Base-by-base conservation (phyloP, 2,888 invertebrate genomes). In the Buathra laborator region DNA sequence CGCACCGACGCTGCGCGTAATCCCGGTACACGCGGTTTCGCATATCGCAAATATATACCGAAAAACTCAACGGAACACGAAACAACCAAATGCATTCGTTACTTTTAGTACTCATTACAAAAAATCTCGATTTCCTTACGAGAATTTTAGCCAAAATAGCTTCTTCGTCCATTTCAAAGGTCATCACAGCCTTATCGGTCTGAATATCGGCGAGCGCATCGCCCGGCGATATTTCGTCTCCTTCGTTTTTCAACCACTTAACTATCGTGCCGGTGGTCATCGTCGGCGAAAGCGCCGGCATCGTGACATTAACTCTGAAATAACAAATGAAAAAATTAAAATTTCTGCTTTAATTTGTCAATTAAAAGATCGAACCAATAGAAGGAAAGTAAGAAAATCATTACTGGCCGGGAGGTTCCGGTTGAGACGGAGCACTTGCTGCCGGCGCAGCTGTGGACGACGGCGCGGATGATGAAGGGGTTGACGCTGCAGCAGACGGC, bases 201-300 rank as follows among this genome's bases (percentile, higher is more conserved):
- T 96, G 95, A 88, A 96, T 95, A 82, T 96, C 96, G 90, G 96
- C 96, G 6, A 96, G 88, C 4, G 95, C 94, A 92, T 96, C 96
- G 12, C 96, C 96, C 19, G 96, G 94, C 70, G 92, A 87, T 80
- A 95, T 92, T 59, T 90, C 87, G 53, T 95, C 95, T 74, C 96
- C 96, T 94, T 95, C 95, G 82, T 95, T 94, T 88, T 95, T 95
- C 46, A 94, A 79, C 95, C 95, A 95, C 83, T 94, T 94, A 0
- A 95, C 94, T 77, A 95, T 95, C 0, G 95, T 95, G 68, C 96
- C 96, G 83, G 95, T 94, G 12, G 94, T 94, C 96, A 96, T 96
- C 4, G 96, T 96, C 3, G 96, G 96, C 1, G 96, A 96, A 24
- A 96, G 90, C 0, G 96, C 95, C 37, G 96, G 96, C 96, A 96